phyloP scores from a whole-genome alignment of 2,113 vertebrate species.

The Osmerus mordax region DNA sequence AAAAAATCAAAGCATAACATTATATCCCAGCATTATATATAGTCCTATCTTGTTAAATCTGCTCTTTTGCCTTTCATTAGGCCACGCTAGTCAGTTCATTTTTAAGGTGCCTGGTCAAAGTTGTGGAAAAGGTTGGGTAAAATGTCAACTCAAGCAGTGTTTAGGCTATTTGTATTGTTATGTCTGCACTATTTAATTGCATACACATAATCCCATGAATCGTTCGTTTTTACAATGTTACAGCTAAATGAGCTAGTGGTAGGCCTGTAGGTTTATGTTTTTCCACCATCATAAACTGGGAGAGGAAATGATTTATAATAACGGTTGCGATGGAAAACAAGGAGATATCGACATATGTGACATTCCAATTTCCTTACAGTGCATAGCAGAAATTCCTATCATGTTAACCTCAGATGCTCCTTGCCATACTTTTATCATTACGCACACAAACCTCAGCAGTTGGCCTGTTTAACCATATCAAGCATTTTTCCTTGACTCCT shows the following conservation, averaged over 20 bases:
- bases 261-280: background rate
- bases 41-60: too few species aligned
- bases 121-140: too few species aligned
- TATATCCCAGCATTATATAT: too few species aligned
- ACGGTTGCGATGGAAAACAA: background rate
- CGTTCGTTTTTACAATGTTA: background rate
- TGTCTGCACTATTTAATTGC: too few species aligned
- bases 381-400: constrained; percentile 38
- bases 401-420: constrained; percentile 36
- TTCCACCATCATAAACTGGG: background rate
- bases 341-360: constrained; percentile 23
- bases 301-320: background rate
- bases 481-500: background rate
- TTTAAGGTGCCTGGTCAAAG: too few species aligned
- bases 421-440: constrained; percentile 20
- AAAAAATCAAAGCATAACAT: too few species aligned
- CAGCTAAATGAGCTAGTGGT: background rate
- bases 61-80: background rate
- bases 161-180: too few species aligned
- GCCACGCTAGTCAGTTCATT: too few species aligned
- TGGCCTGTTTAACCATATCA: background rate
- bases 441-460: constrained; percentile 8
- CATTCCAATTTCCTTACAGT: constrained; percentile 27
- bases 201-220: too few species aligned
- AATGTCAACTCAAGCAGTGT: too few species aligned